These are phyloP conservation scores for Hippocampus mohnikei DNA, from an alignment of 2,113 vertebrate species.

Conservation along the genomic window DNA sequence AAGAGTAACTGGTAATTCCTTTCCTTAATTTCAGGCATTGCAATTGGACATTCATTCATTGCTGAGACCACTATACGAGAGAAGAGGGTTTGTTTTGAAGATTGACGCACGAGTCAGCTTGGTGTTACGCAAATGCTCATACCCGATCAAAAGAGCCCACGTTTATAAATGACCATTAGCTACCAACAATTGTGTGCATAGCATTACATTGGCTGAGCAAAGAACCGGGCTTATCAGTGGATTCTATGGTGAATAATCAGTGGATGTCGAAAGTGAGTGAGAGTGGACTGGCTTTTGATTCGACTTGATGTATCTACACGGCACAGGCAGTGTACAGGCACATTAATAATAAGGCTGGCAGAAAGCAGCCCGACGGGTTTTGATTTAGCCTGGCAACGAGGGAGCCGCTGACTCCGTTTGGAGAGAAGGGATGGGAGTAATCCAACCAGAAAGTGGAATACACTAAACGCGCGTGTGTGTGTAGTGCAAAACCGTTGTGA, in stretches of 20 bases:
- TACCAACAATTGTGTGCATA: conserved; percentile 62
- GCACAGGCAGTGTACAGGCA: conserved; percentile 62
- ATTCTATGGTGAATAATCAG: conserved; percentile 17
- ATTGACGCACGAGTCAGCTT: background rate
- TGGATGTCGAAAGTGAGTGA: background rate
- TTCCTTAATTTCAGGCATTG: no score
- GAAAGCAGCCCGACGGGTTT: conserved; percentile 50
- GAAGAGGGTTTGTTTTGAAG: background rate
- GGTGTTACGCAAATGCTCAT: background rate
- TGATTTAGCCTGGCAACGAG: conserved; percentile 53
- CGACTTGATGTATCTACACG: conserved; percentile 22
- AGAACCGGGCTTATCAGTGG: conserved; percentile 29
- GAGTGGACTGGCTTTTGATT: background rate
- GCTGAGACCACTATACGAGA: background rate
- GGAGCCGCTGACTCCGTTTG: conserved; percentile 26
- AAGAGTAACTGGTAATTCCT: background rate
- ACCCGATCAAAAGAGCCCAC: conserved; percentile 7
- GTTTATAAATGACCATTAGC: conserved; percentile 28
- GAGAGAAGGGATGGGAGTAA: conserved; percentile 1
- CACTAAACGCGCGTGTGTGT: conserved; percentile 8
- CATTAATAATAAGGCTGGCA: conserved; percentile 41
- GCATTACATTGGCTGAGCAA: conserved; percentile 34
- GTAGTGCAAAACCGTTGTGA: conserved; percentile 7
- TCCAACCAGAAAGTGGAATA: conserved; percentile 53
- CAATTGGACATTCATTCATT: background rate